Evolutionary conservation across 2,797 vertebrate genomes (phyloP).

Genomic region (Urophycis tenuis): DNA sequence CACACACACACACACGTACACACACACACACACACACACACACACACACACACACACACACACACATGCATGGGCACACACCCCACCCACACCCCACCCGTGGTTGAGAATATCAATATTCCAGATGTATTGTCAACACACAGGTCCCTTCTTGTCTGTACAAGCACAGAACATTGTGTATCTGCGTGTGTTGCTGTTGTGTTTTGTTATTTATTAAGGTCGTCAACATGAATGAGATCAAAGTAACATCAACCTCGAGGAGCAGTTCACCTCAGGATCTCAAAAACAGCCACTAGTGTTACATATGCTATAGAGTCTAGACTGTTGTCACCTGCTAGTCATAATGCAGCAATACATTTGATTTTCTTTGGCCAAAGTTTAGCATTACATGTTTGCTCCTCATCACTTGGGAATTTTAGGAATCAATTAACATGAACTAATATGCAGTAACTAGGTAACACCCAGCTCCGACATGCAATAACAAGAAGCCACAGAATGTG

Average conservation of each 20-base stretch:
- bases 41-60: not conserved
- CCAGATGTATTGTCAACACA: no score
- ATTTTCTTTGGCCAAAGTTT: not conserved
- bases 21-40: conserved; percentile 15
- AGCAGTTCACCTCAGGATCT: no score
- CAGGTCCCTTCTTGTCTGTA: no score
- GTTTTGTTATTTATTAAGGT: not conserved
- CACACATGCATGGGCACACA: not conserved
- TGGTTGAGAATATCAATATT: no score
- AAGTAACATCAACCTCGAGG: not conserved
- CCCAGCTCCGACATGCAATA: no score
- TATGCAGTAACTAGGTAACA: not conserved
- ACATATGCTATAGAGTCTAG: no score
- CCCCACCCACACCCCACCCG: no score
- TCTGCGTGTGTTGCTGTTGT: not conserved
- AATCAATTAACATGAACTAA: not conserved
- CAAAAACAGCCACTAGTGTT: not conserved
- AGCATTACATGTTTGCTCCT: not conserved
- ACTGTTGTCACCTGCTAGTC: no score
- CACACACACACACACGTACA: not conserved
- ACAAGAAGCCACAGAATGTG: no score
- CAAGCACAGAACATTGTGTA: not conserved
- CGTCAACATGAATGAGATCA: not conserved
- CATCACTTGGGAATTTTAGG: no score
- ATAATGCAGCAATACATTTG: no score